phyloP scores from a whole-genome alignment of 2,888 invertebrate genomes.

The Parthenolecanium corni region DNA sequence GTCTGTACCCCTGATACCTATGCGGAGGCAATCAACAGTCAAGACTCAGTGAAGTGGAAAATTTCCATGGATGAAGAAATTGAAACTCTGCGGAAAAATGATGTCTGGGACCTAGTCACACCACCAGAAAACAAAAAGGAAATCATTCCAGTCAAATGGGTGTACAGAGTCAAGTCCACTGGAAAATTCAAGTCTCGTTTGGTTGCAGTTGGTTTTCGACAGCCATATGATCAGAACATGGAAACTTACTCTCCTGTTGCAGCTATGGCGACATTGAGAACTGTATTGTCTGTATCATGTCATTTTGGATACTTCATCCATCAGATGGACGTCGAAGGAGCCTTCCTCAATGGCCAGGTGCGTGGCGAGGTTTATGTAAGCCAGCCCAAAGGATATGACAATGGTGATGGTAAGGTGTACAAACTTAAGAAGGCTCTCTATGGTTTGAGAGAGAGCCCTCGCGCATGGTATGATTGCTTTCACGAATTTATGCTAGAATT shows the following conservation, averaged over 20 bases:
- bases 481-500: slow-evolving; percentile 30
- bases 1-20: background rate
- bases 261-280: slow-evolving; percentile 11
- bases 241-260: slow-evolving; percentile 6
- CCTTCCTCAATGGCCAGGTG: slow-evolving; percentile 29
- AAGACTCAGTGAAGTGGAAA: background rate
- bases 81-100: background rate
- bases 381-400: background rate
- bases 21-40: background rate
- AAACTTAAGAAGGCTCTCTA: slow-evolving; percentile 33
- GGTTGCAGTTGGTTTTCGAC: slow-evolving; percentile 27
- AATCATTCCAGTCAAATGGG: slow-evolving; percentile 1
- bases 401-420: slow-evolving; percentile 27
- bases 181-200: slow-evolving; percentile 5
- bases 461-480: slow-evolving; percentile 23
- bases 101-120: background rate
- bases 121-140: background rate
- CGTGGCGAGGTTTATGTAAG: slow-evolving; percentile 30
- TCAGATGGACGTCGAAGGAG: slow-evolving; percentile 32
- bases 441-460: slow-evolving; percentile 33
- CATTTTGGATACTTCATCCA: slow-evolving; percentile 29
- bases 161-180: background rate
- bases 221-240: slow-evolving; percentile 16
- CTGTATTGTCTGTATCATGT: slow-evolving; percentile 28
- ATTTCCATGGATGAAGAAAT: background rate